Conservation (phyloP, 92 coral and sea anemone genomes). For the Blastomussa wellsi region DNA sequence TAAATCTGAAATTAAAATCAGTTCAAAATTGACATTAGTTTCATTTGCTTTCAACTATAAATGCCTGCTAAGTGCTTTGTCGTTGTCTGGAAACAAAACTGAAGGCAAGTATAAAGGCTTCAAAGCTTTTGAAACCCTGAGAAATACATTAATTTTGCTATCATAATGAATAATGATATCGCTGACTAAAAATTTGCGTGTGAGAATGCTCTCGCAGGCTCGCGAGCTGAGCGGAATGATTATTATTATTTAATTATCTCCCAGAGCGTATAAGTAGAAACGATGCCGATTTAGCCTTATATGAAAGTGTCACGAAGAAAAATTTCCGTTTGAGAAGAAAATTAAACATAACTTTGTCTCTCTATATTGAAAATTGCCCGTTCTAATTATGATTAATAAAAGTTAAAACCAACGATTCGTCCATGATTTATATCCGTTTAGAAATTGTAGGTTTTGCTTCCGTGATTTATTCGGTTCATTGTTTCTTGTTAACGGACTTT, state of each 20-base stretch:
- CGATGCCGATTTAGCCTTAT: not conserved
- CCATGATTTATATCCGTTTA: not conserved
- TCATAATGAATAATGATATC: no score
- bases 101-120: not conserved
- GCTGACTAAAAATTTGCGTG: no score
- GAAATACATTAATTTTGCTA: not conserved
- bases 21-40: not conserved
- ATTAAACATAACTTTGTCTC: not conserved
- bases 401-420: not conserved
- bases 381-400: not conserved
- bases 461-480: not conserved
- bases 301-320: not conserved
- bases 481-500: not conserved
- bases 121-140: not conserved
- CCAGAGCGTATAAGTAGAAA: no score
- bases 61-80: not conserved
- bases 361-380: not conserved
- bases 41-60: not conserved
- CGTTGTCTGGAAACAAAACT: conserved; percentile 16
- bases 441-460: not conserved
- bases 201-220: no score
- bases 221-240: no score
- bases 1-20: not conserved
- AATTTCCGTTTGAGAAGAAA: not conserved
- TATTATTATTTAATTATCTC: no score